Percentiles rank a stretch among this genome's conserved stretches.
Evolutionary conservation across 2,888 invertebrate genomes (phyloP).

Genomic region (Cheilosia vernalis): DNA sequence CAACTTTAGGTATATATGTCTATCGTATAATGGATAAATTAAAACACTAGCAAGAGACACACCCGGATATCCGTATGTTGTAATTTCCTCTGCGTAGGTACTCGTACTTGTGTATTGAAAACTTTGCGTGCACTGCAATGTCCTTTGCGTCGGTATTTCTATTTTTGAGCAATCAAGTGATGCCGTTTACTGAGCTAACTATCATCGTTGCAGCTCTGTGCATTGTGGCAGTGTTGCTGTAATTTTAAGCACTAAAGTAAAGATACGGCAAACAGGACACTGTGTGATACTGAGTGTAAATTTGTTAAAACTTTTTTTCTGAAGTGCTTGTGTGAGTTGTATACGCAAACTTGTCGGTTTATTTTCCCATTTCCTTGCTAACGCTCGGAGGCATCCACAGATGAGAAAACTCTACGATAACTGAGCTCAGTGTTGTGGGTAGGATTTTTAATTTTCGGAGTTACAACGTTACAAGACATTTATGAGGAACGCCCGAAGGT

Average conservation of each 20-base stretch:
- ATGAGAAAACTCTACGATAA: slow-evolving; percentile 33
- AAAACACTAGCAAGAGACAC: slow-evolving; percentile 43
- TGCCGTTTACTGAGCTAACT: slow-evolving; percentile 28
- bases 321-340: slow-evolving; percentile 33
- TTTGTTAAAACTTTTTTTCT: slow-evolving; percentile 39
- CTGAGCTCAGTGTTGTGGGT: slow-evolving; percentile 7
- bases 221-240: slow-evolving; percentile 20
- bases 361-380: slow-evolving; percentile 32
- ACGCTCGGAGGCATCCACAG: slow-evolving; percentile 17
- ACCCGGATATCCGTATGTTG: slow-evolving; percentile 44
- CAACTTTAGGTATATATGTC: slow-evolving; percentile 33
- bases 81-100: slow-evolving; percentile 29
- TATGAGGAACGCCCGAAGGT: slow-evolving; percentile 14
- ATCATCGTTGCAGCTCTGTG: slow-evolving; percentile 33
- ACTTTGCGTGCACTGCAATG: slow-evolving; percentile 10
- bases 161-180: slow-evolving; percentile 42
- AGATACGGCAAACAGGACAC: slow-evolving; percentile 4
- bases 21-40: slow-evolving; percentile 53
- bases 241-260: slow-evolving; percentile 8
- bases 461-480: slow-evolving; percentile 26
- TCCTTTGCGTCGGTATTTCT: slow-evolving; percentile 19
- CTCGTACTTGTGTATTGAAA: background rate
- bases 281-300: slow-evolving; percentile 42
- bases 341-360: slow-evolving; percentile 48
- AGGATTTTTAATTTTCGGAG: background rate